Conservation (phyloP, 2,113 vertebrate species). For the Orycteropus afer region DNA sequence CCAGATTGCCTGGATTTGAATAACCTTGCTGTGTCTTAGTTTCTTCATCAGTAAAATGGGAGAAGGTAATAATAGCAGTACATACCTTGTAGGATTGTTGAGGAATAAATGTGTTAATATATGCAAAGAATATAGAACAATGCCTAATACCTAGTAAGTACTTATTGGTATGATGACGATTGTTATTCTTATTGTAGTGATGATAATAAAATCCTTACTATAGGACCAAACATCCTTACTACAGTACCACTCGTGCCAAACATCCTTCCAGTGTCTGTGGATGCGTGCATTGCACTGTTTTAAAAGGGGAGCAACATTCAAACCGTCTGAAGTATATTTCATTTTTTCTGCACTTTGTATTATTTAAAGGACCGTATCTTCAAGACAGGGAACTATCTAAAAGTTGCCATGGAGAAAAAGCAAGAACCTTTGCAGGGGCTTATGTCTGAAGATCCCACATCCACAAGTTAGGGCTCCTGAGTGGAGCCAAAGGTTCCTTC, state of each 20-base stretch:
- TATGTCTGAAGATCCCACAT: not conserved
- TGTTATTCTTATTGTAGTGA: not conserved
- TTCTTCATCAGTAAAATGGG: not conserved
- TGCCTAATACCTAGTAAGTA: not conserved
- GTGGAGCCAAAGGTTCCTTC: not conserved
- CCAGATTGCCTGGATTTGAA: not conserved
- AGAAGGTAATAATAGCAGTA: not conserved
- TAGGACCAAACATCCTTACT: not conserved
- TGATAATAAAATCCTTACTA: not conserved
- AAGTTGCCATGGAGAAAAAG: not conserved
- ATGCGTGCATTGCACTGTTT: not conserved
- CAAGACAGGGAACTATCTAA: no score
- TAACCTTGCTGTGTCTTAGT: not conserved
- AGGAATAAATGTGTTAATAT: not conserved
- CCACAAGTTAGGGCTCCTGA: not conserved
- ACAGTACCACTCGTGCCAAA: no score
- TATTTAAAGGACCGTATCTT: not conserved
- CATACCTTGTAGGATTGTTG: not conserved
- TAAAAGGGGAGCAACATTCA: not conserved
- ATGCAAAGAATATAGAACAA: no score
- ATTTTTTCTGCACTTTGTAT: not conserved
- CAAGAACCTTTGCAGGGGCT: not conserved
- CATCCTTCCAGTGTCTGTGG: not conserved
- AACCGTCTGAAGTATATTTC: not conserved
- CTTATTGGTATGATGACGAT: not conserved